Base-by-base conservation (phyloP, 30 jellyfish, hydroid and myxozoan genomes). In the Chrysaora quinquecirrha region DNA sequence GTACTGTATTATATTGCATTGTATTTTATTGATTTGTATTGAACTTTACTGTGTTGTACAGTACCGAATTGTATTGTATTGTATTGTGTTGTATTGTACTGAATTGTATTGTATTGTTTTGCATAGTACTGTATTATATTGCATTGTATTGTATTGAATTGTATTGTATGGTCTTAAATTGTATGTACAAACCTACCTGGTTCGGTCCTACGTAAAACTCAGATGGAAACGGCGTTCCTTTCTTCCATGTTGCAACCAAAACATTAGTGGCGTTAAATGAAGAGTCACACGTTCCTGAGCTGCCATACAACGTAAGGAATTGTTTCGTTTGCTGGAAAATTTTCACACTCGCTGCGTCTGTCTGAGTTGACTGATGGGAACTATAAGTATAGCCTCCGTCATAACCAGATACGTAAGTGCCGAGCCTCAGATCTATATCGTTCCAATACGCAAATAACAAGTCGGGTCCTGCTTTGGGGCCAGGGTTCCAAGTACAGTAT, bases 171-270 rank as follows among this genome's bases (percentile, higher is more conserved):
- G n/a, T n/a, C n/a, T n/a, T n/a, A n/a, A n/a, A n/a, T n/a, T n/a
- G 14, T 3, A 38, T 38, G 54, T 3, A 22, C 16, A 52, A 43
- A 27, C 31, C 48, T 27, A 79, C 90, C 90, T 64, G 48, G 30
- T 47, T 43, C 28, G 29, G 30, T 25, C 34, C 82, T 4, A 38
- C 3, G 52, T 63, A 79, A 64, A 63, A 25, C 38, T 64, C 47
- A 33, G 23, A 79, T 23, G 90, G 90, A 52, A 63, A 79, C 30
- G 88, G 88, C 3, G 78, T 43, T 2, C 63, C 88, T 31, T 77
- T 61, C 30, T 16, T n/a, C 88, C 90, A 79, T 38, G 90, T 79
- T 25, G 79, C 74, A 22, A 79, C 82, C 2, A 79, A 4, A 24
- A 79, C 48, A 18, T 77, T 30, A 1, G 90, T 63, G 24, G 90